Percentiles rank a stretch among this genome's conserved stretches.
Evolutionary conservation across 2,113 vertebrate genomes (phyloP).

Genomic region (Condylura cristata): DNA sequence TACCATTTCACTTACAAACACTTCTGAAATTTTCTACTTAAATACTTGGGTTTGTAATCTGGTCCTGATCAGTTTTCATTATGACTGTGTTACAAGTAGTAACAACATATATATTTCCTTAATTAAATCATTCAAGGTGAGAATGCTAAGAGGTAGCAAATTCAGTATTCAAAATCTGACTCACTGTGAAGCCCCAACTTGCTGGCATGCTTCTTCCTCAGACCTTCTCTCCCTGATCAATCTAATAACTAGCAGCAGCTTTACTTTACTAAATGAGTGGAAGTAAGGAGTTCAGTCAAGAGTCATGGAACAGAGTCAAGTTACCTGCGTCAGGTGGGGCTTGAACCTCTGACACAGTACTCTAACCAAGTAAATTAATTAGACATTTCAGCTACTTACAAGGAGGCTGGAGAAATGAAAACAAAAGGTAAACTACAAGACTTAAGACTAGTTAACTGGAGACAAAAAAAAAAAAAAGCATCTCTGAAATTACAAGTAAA

Average conservation of each 20-base stretch:
- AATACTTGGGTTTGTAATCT: not conserved
- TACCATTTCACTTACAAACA: not conserved
- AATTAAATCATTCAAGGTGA: conserved; percentile 14
- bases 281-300: not conserved
- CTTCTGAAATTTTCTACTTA: not conserved
- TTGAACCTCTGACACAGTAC: conserved; percentile 25
- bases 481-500: not conserved
- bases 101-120: not conserved
- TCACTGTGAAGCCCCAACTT: conserved; percentile 9
- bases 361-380: conserved; percentile 35
- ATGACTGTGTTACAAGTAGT: not conserved
- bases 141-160: conserved; percentile 14
- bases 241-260: not conserved
- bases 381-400: conserved; percentile 39
- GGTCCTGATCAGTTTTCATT: not conserved
- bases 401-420: not conserved
- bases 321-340: not conserved
- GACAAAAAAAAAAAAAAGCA: not conserved
- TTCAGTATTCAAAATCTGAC: not conserved
- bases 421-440: not conserved
- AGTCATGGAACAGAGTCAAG: conserved; percentile 3
- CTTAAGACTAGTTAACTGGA: not conserved
- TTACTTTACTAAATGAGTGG: not conserved
- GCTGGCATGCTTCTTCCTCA: not conserved
- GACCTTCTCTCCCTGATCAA: not conserved